Evolutionary conservation across 2,113 vertebrate species (phyloP), one percentile per base, ranked within the genome.

Genomic region (Ochotona princeps): DNA sequence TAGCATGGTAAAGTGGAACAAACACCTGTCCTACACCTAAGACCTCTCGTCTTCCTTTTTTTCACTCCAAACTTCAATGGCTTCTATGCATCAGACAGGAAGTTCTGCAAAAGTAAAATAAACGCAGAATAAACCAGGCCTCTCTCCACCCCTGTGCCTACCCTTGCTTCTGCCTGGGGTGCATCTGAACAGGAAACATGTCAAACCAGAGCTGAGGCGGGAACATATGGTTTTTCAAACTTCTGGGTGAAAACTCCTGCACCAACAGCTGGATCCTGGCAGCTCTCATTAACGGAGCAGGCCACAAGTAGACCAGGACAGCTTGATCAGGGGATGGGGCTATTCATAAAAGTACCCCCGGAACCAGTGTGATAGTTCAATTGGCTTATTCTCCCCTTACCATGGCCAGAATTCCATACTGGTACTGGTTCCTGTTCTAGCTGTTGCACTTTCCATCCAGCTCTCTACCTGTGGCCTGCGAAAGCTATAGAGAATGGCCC

Each of bases 101-200:
- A 7, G 1, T n/a, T n/a, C 65, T 10, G 57, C 6, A 9, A 7
- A 65, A 47, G 26, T 7, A 15, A 47, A 73, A 51, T 0, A 0
- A 32, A 65, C n/a, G 49, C 25, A n/a, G 86, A 70, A 44, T n/a
- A 17, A 32, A 18, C 72, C 25, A 82, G 70, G 21, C 25, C 78
- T 88, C 80, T 38, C 4, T 67, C 65, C 75, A 18, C 6, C 38
- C 23, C 70, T 26, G 44, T 21, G 12, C 2, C 2, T n/a, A 5
- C 21, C 38, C 72, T 65, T 49, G 38, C 78, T 38, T 82, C 38
- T 49, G 20, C 38, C 38, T 54, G 35, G 25, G 12, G 35, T 26
- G 21, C 12, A 49, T 82, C 51, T 61, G 11, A 66, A 80, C 12
- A 35, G 51, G 60, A 54, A 65, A 49, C 30, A 18, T 12, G 17